Conservation (phyloP, 2,888 invertebrate genomes). For the Pandemis cinnamomeana region DNA sequence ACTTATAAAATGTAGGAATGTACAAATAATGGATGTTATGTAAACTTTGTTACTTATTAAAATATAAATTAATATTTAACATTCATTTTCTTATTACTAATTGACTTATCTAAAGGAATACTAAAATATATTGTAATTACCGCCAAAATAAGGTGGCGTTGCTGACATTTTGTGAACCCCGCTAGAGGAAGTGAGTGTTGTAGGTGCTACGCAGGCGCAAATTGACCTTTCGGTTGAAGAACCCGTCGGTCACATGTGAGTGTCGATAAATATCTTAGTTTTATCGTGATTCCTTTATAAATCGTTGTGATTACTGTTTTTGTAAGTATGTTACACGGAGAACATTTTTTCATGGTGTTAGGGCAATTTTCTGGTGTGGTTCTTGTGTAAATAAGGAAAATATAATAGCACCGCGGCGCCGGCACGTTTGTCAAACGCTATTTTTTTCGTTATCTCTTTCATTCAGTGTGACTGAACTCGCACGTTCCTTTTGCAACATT, state of each 20-base stretch:
- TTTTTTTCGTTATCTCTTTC: constrained; percentile 65
- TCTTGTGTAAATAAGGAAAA: constrained; percentile 74
- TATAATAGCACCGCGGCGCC: constrained; percentile 73
- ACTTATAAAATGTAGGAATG: not conserved
- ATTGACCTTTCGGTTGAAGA: constrained; percentile 92
- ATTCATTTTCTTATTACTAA: not conserved
- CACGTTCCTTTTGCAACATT: constrained; percentile 50
- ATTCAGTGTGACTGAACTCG: constrained; percentile 63
- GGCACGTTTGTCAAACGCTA: constrained; percentile 81
- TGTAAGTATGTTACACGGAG: constrained; percentile 81
- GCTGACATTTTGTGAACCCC: constrained; percentile 81
- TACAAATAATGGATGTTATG: no score
- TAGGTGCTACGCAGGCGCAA: constrained; percentile 89
- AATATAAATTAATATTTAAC: constrained; percentile 1
- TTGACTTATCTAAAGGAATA: not conserved
- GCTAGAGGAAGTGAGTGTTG: constrained; percentile 83
- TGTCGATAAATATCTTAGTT: constrained; percentile 86
- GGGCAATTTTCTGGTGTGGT: constrained; percentile 67
- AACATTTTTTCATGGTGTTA: constrained; percentile 73
- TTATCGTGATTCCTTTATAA: constrained; percentile 77
- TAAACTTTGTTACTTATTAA: not conserved
- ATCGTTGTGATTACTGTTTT: constrained; percentile 75
- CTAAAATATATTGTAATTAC: constrained; percentile 58
- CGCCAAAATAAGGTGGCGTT: constrained; percentile 68
- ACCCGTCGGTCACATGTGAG: constrained; percentile 97